Evolutionary conservation across 1,140 invertebrate genomes (phyloP).

Genomic region (Camponotus floridanus): DNA sequence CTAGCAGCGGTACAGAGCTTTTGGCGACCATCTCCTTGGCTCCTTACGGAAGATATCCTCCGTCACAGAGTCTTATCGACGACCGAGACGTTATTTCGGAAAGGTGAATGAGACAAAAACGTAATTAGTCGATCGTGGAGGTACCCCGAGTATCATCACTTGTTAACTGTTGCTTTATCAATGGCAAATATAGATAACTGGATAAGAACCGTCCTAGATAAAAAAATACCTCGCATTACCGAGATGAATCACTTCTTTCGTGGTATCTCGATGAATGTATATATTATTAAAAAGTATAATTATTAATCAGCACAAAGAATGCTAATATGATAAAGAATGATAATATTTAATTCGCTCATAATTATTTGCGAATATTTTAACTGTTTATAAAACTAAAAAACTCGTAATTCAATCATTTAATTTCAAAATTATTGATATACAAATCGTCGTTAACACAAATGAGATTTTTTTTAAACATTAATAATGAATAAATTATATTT

Average conservation of each 20-base stretch:
- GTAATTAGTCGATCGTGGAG: constrained; percentile 58
- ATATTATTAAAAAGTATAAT: constrained; percentile 18
- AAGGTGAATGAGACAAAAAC: neutral
- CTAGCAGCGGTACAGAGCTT: constrained; percentile 85
- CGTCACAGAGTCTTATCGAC: constrained; percentile 19
- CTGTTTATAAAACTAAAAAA: neutral
- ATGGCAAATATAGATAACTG: constrained; percentile 83
- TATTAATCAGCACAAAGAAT: neutral
- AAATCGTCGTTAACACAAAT: neutral
- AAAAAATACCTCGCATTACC: constrained; percentile 22
- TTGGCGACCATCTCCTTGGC: constrained; percentile 75
- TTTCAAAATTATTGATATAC: constrained; percentile 24
- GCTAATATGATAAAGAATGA: neutral
- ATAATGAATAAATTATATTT: neutral
- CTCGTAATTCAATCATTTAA: neutral
- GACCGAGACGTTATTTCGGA: neutral
- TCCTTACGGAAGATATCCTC: constrained; percentile 7
- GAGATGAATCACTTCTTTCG: constrained; percentile 54
- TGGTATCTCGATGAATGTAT: constrained; percentile 2
- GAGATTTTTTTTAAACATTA: neutral
- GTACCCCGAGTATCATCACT: constrained; percentile 62
- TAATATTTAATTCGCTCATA: neutral
- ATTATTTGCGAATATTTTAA: neutral
- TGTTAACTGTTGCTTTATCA: constrained; percentile 76
- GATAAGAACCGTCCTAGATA: constrained; percentile 83